Evolutionary conservation across 92 coral and sea anemone genomes (phyloP), one percentile per base, ranked within the genome.

Genomic region (Palythoa grandiflora): DNA sequence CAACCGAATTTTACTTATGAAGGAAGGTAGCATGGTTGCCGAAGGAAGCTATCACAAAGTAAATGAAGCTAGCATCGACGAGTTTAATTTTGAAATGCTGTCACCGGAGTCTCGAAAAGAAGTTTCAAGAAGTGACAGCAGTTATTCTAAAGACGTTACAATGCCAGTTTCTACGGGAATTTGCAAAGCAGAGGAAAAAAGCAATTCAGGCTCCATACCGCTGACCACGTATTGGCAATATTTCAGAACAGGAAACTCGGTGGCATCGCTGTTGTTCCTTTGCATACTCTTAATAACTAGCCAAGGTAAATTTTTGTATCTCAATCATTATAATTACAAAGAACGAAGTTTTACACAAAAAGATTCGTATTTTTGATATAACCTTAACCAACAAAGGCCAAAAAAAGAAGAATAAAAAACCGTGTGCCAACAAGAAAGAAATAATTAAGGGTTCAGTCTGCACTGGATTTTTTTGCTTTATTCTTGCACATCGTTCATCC

Each of bases 1-100:
- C 47, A 89, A 91, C 51, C 89, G 90, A 68, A 91, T 91, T 28
- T 68, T 91, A 71, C 89, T 93, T 3, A 93, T 93, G 95, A 88
- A 93, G 80, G 89, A 90, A 16, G 95, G 95, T 37, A 47, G 71
- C 5, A 88, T 93, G 38, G 81, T 87, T 8, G 84, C 74, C 0
- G 81, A 88, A 37, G 95, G 92, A 38, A 90, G 91, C 79, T 93
- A 79, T 78, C 72, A 68, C 11, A 83, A 88, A n/a, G 76, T 93
- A 61, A 73, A 77, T 15, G 70, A 90, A 75, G 80, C 88, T 84
- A 89, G 89, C 14, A 75, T 90, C 38, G 88, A 89, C 21, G 72
- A 79, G 86, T 50, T 84, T 6, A 53, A 83, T 35, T 38, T 71
- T 35, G 74, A 84, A 11, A 71, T 61, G 39, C 78, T 75, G 9